Base-by-base conservation (phyloP, 2,113 vertebrate species). In the Larimichthys polyactis region DNA sequence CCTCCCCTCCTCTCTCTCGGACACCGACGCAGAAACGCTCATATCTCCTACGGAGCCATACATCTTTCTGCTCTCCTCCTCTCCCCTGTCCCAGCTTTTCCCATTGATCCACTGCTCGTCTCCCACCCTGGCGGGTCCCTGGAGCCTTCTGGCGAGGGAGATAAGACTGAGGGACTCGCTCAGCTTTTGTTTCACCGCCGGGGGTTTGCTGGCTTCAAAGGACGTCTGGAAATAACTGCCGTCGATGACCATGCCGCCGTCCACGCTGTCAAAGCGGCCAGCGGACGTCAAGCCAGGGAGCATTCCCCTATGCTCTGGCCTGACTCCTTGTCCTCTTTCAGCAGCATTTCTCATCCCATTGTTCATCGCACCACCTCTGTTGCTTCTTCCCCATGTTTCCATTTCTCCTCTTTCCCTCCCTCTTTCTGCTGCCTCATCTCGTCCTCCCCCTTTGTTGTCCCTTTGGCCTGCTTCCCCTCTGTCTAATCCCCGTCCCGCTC, bases 181-280 rank as follows among this genome's bases (percentile, higher is more conserved):
- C 4, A 94, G 87, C 79, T 94, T 95, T 66, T 91, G 95, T 93
- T 93, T 94, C 15, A 75, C 86, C 0, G 94, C 91, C 0, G 94
- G 92, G 40, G 90, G 77, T 55, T 92, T 91, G 51, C 52, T 91
- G 44, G 89, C 91, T 58, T 94, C 94, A 0, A 71, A 79, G 0
- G 88, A 78, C 20, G 94, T 95, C 90, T 96, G 96, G 88, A 96
- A 97, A 87, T 96, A 96, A 81, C 82, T 97, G 43, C 96, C 96
- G 58, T 95, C 87, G 70, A 96, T 92, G 89, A 92, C 83, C 89
- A 96, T n/a, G 63, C 84, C 67, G 24, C 87, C 87, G 10, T 96
- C 94, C 43, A 88, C 81, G 43, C 82, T 75, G 0, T 89, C 93
- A 0, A 66, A 22, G 19, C 70, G 93, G 12, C 70, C 91, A 24